Evolutionary conservation across 2,888 invertebrate genomes (phyloP).

Genomic region (Torymus aiolomorphi): DNA sequence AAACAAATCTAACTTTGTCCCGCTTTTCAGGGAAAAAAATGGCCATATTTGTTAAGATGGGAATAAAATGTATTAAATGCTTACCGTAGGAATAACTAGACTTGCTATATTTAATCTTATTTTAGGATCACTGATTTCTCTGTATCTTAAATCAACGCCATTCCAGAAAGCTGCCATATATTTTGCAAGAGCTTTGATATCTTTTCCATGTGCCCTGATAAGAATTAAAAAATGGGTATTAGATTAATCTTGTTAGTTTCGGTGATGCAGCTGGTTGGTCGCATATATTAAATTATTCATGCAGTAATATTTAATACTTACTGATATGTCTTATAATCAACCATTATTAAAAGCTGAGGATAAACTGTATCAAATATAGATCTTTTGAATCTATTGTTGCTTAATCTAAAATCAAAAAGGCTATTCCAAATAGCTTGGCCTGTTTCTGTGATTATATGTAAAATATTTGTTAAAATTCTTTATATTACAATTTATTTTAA

Average conservation of each 20-base stretch:
- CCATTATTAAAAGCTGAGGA: conserved; percentile 55
- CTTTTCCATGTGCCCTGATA: conserved; percentile 59
- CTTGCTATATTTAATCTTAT: conserved; percentile 65
- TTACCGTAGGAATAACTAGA: conserved; percentile 63
- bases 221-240: neutral
- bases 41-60: too few species aligned
- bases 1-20: too few species aligned
- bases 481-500: neutral
- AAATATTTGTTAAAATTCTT: neutral
- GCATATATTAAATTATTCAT: neutral
- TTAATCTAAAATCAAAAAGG: neutral
- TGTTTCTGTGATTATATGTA: neutral
- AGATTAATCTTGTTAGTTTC: neutral
- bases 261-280: neutral
- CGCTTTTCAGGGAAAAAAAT: too few species aligned
- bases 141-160: conserved; percentile 65
- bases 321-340: conserved; percentile 58
- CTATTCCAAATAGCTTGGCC: conserved; percentile 7
- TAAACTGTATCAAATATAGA: conserved; percentile 46
- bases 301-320: conserved; percentile 18
- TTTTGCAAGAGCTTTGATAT: conserved; percentile 57
- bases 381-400: neutral
- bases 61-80: too few species aligned
- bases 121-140: conserved; percentile 61
- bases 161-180: conserved; percentile 67